Conservation (phyloP, 2,888 invertebrate species). For the Alentia gelatinosa region DNA sequence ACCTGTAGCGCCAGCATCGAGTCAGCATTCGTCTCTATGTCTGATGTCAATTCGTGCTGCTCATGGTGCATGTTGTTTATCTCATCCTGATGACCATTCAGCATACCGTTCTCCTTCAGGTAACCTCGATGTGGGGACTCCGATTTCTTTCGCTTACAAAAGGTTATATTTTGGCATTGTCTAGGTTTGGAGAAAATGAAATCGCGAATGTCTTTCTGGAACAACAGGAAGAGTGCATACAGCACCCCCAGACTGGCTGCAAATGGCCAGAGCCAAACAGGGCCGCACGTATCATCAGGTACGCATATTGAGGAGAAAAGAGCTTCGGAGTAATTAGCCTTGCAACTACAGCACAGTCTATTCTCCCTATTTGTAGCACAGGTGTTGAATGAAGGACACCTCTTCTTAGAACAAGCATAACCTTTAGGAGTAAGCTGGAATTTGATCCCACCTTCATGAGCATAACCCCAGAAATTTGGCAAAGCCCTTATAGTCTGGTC, state of each 20-base stretch:
- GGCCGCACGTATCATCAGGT: constrained; percentile 61
- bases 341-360: constrained; percentile 62
- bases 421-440: constrained; percentile 67
- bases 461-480: constrained; percentile 67
- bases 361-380: constrained; percentile 62
- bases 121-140: background rate
- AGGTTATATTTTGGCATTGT: constrained; percentile 48
- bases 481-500: constrained; percentile 63
- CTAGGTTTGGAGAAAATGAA: constrained; percentile 62
- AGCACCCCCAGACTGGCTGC: constrained; percentile 61
- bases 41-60: constrained; percentile 25
- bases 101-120: constrained; percentile 16
- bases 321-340: constrained; percentile 63
- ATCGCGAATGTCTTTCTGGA: constrained; percentile 67
- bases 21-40: constrained; percentile 5
- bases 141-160: background rate
- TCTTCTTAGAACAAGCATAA: constrained; percentile 61
- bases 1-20: background rate
- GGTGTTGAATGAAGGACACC: constrained; percentile 59
- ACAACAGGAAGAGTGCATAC: constrained; percentile 65
- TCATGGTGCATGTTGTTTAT: background rate
- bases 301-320: constrained; percentile 65
- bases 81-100: constrained; percentile 17
- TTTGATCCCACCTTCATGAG: constrained; percentile 56
- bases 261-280: constrained; percentile 64